Evolutionary conservation across 2,797 vertebrate genomes (phyloP), one percentile per base, ranked within the genome.

Genomic region (Hippocampus kuda): DNA sequence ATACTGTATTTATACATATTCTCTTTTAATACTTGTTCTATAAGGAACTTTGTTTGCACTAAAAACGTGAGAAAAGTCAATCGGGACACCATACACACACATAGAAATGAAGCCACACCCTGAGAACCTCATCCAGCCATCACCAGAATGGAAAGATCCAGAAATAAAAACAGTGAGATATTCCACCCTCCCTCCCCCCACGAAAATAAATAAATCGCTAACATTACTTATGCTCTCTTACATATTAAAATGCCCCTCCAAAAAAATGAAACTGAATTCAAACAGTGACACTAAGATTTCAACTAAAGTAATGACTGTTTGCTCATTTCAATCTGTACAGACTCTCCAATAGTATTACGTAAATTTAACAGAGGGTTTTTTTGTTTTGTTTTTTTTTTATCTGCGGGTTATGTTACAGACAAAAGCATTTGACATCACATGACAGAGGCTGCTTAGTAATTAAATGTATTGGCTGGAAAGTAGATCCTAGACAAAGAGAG

Each of bases 101-200:
- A 56, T 8, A 77, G 62, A 67, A 20, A 62, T 49, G 83, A 70
- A 26, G 34, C 34, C 34, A 71, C 30, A 80, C 68, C 77, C 56
- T 18, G 66, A 71, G 67, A 80, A 66, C 65, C 63, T 64, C 62
- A 68, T 49, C 54, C 68, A 82, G 81, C 88, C 83, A n/a, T 81
- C 85, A 88, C 88, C 88, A 72, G 65, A 81, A 66, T 65, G 71
- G 68, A 82, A 62, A 7, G 65, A 74, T 70, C 64, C 75, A 74
- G 42, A 65, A 53, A 81, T n/a, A 44, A 70, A 77, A 75, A 38
- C 27, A 15, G n/a, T 11, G 44, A 62, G 8, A 34, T 66, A 34
- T 51, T 49, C 22, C 22, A 15, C 5, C 5, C 30, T 1, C 34
- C 34, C 34, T 4, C 5, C 34, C 34, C 34, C 34, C 34, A 8